phyloP scores from a whole-genome alignment of 1,140 invertebrate species.

The Tyrophagus putrescentiae region DNA sequence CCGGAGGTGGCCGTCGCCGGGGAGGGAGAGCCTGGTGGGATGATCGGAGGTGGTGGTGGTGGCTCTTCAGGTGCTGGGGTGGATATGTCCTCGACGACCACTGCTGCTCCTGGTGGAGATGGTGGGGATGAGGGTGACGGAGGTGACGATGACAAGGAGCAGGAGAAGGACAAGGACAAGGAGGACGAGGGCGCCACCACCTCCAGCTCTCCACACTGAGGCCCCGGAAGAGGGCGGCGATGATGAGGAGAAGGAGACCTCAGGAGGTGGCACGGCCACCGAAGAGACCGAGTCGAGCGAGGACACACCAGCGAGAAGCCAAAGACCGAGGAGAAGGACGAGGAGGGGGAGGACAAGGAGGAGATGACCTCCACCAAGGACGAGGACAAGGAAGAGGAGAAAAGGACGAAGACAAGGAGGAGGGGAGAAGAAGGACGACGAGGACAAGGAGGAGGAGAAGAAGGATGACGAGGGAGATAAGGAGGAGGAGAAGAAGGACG shows the following conservation, averaged over 20 bases:
- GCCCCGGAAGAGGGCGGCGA: background rate
- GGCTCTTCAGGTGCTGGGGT: background rate
- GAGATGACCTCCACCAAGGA: conserved; percentile 5
- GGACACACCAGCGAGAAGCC: background rate
- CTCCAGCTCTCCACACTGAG: background rate
- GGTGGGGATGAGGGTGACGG: no score
- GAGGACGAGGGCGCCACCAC: no score
- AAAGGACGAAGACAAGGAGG: conserved; percentile 9
- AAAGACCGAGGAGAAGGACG: background rate
- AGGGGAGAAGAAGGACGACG: no score
- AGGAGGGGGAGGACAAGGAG: background rate
- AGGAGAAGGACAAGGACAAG: no score
- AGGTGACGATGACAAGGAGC: no score
- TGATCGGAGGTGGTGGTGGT: background rate
- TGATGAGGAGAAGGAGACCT: background rate
- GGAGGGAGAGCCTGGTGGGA: background rate
- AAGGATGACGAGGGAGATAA: conserved; percentile 12
- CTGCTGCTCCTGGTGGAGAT: background rate
- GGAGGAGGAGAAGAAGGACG: background rate
- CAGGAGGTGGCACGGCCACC: background rate
- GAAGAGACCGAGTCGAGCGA: background rate
- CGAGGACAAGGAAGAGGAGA: background rate
- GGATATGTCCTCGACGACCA: background rate
- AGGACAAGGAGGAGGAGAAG: background rate
- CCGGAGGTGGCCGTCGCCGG: conserved; percentile 14